phyloP scores from a whole-genome alignment of 2,888 invertebrate genomes.

The Ornithoptera priamus region DNA sequence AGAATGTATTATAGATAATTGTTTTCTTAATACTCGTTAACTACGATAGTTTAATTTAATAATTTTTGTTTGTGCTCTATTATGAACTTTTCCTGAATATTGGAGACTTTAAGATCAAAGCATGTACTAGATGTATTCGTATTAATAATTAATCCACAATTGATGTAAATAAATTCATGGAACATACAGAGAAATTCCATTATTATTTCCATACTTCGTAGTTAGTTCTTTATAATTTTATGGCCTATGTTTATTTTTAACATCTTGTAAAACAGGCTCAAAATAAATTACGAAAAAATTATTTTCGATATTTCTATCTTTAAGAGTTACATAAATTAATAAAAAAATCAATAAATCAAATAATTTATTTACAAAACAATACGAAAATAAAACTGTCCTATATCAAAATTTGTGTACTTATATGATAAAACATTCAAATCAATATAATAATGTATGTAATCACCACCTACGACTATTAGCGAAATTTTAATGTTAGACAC shows the following conservation, averaged over 20 bases:
- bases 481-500: not conserved
- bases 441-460: not conserved
- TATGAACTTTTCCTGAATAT: constrained; percentile 13
- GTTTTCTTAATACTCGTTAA: constrained; percentile 32
- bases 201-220: constrained; percentile 31
- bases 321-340: not conserved
- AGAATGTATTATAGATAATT: constrained; percentile 53
- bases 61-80: constrained; percentile 9
- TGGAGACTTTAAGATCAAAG: constrained; percentile 29
- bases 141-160: constrained; percentile 28
- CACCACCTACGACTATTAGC: not conserved
- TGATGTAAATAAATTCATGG: constrained; percentile 67
- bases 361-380: not conserved
- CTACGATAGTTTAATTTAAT: not conserved
- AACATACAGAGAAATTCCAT: constrained; percentile 41
- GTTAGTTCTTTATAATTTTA: not conserved
- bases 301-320: no score
- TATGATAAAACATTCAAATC: not conserved
- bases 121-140: constrained; percentile 26
- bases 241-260: not conserved
- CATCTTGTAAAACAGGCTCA: not conserved
- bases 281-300: no score
- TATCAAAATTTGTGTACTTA: not conserved
- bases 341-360: not conserved
- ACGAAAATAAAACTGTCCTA: not conserved